A percentile compares a stretch with the other conserved stretches of the same genome.
Evolutionary conservation across 2,888 invertebrate species (phyloP).

Genomic region (Sturmia bella): DNA sequence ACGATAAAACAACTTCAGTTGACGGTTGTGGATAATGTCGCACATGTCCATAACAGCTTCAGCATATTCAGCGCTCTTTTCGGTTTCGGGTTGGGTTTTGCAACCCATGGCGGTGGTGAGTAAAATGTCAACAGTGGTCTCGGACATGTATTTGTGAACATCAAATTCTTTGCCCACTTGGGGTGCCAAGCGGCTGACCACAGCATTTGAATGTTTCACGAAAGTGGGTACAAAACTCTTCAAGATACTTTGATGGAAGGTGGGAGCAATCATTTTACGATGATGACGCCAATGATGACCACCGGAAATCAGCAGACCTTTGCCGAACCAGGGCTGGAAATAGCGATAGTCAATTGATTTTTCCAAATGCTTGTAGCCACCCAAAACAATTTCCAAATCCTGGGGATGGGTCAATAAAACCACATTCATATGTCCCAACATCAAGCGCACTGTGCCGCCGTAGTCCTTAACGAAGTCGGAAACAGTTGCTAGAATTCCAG

Average conservation of each 20-base stretch:
- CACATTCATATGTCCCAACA: constrained; percentile 87
- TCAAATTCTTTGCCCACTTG: constrained; percentile 88
- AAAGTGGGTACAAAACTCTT: constrained; percentile 90
- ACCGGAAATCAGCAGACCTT: constrained; percentile 89
- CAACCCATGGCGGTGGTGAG: constrained; percentile 93
- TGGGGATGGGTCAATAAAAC: constrained; percentile 87
- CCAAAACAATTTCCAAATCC: constrained; percentile 88
- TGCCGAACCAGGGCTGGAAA: constrained; percentile 92
- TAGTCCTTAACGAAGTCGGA: constrained; percentile 76
- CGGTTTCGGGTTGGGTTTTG: constrained; percentile 87
- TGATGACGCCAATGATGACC: constrained; percentile 91
- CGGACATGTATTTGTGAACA: constrained; percentile 90
- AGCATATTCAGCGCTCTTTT: constrained; percentile 89
- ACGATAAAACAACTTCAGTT: constrained; percentile 88
- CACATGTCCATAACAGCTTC: constrained; percentile 94
- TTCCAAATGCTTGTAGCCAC: constrained; percentile 88
- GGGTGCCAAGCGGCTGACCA: constrained; percentile 85
- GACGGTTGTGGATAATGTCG: constrained; percentile 90
- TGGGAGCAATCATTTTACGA: constrained; percentile 91
- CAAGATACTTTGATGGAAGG: constrained; percentile 91
- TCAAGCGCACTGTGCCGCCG: constrained; percentile 89
- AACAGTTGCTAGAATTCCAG: constrained; percentile 80
- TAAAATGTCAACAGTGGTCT: constrained; percentile 90
- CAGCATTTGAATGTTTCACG: constrained; percentile 87
- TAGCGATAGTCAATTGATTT: constrained; percentile 89